Evolutionary conservation across 2,113 vertebrate species (phyloP).

Genomic region (Hymenochirus boettgeri): DNA sequence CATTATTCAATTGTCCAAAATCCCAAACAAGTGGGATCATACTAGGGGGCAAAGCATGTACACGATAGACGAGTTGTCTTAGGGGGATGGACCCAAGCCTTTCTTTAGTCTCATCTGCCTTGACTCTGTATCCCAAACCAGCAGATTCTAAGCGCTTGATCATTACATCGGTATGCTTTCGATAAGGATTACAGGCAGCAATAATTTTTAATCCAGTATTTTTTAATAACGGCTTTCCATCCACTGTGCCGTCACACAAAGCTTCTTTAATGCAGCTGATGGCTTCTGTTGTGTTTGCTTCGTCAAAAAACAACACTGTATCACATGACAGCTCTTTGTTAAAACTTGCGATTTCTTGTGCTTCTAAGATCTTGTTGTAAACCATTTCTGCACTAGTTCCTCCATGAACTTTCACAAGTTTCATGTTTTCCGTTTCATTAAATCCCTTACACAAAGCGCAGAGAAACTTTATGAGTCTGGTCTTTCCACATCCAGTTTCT

Average conservation of each 20-base stretch:
- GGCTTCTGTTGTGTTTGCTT: constrained; percentile 92
- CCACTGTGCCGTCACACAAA: constrained; percentile 80
- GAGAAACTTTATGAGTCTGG: constrained; percentile 84
- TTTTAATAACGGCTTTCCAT: constrained; percentile 61
- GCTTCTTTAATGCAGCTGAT: constrained; percentile 91
- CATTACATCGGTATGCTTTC: constrained; percentile 83
- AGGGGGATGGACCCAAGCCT: constrained; percentile 86
- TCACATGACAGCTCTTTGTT: constrained; percentile 72
- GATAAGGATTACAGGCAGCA: constrained; percentile 93
- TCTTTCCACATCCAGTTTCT: constrained; percentile 94
- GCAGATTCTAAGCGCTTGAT: constrained; percentile 83
- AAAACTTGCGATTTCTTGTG: constrained; percentile 60
- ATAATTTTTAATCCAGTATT: constrained; percentile 75
- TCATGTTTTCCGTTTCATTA: constrained; percentile 73
- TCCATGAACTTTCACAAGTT: constrained; percentile 89
- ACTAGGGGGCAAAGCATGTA: constrained; percentile 89
- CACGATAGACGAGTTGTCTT: constrained; percentile 90
- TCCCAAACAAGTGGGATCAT: constrained; percentile 94
- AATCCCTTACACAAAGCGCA: constrained; percentile 69
- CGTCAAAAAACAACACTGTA: constrained; percentile 90
- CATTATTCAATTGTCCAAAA: constrained; percentile 83
- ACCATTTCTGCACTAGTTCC: constrained; percentile 83
- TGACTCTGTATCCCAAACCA: constrained; percentile 85
- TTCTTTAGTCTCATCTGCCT: constrained; percentile 77
- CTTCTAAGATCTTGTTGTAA: constrained; percentile 71